Conservation (phyloP, 64 coral and sea anemone genomes). For the Exaiptasia diaphana region DNA sequence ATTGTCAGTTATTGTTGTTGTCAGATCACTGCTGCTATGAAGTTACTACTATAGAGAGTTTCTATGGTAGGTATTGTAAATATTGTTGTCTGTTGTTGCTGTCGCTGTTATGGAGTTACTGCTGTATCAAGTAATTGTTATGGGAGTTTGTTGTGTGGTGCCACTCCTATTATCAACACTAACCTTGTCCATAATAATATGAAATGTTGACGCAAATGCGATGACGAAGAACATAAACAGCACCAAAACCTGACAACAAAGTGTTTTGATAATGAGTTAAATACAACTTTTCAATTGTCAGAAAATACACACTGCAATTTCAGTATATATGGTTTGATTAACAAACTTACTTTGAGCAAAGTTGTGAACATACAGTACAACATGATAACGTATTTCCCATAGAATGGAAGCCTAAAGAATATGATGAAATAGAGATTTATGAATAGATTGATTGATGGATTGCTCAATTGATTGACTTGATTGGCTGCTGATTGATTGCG, state of each 20-base stretch:
- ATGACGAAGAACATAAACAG: slow-evolving; percentile 48
- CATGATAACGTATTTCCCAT: slow-evolving; percentile 65
- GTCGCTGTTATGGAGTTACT: not conserved
- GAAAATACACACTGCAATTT: no score
- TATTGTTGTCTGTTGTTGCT: not conserved
- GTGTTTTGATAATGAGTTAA: no score
- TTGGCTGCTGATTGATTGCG: no score
- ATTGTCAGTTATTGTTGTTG: not conserved
- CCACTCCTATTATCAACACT: not conserved
- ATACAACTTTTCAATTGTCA: no score
- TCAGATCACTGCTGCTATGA: not conserved
- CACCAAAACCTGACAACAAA: slow-evolving; percentile 30
- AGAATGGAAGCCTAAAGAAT: slow-evolving; percentile 35
- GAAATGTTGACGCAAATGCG: slow-evolving; percentile 57
- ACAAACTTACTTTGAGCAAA: slow-evolving; percentile 39
- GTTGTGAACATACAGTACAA: slow-evolving; percentile 56
- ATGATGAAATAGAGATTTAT: not conserved
- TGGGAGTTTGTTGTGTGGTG: not conserved
- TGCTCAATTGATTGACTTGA: no score
- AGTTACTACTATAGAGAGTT: not conserved
- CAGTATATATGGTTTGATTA: no score
- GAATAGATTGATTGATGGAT: no score
- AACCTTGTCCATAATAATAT: slow-evolving; percentile 43
- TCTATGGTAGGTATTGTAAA: not conserved
- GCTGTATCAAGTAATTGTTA: not conserved